Conservation (phyloP, 1,140 invertebrate genomes). For the Aphelinus certus region DNA sequence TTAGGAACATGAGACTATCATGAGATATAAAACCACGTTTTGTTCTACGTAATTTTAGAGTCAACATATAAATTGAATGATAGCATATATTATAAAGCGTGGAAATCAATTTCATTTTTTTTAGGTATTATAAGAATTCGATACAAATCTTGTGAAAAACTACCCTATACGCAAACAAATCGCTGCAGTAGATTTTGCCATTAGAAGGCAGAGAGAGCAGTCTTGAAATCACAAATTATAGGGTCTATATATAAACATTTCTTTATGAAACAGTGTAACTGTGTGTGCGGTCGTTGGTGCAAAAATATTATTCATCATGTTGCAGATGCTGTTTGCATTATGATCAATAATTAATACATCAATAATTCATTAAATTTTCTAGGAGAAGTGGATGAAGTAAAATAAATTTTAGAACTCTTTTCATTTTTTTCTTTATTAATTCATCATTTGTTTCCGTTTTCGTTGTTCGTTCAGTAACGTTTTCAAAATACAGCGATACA, state of each 20-base stretch:
- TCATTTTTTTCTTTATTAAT: constrained; percentile 11
- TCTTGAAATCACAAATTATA: constrained; percentile 23
- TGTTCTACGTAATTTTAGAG: background rate
- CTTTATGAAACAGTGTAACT: constrained; percentile 49
- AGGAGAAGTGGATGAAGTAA: constrained; percentile 29
- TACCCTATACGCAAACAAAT: constrained; percentile 27
- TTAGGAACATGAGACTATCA: constrained; percentile 34
- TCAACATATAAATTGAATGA: constrained; percentile 4
- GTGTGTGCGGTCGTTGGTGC: constrained; percentile 52
- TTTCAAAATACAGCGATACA: constrained; percentile 58
- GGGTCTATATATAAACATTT: constrained; percentile 16
- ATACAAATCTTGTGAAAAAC: constrained; percentile 29
- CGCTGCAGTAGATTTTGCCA: constrained; percentile 5
- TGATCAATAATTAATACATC: background rate
- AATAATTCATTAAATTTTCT: background rate
- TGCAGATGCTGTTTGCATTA: constrained; percentile 20
- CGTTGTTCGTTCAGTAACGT: constrained; percentile 56
- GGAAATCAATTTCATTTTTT: constrained; percentile 5
- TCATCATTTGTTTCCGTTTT: constrained; percentile 44
- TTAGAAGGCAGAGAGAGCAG: background rate
- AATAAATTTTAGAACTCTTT: constrained; percentile 29
- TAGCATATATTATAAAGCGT: constrained; percentile 5
- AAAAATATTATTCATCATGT: constrained; percentile 2
- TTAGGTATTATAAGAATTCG: constrained; percentile 1
- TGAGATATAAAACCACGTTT: constrained; percentile 9